phyloP scores from a whole-genome alignment of 2,113 vertebrate species.

The Lepus europaeus region DNA sequence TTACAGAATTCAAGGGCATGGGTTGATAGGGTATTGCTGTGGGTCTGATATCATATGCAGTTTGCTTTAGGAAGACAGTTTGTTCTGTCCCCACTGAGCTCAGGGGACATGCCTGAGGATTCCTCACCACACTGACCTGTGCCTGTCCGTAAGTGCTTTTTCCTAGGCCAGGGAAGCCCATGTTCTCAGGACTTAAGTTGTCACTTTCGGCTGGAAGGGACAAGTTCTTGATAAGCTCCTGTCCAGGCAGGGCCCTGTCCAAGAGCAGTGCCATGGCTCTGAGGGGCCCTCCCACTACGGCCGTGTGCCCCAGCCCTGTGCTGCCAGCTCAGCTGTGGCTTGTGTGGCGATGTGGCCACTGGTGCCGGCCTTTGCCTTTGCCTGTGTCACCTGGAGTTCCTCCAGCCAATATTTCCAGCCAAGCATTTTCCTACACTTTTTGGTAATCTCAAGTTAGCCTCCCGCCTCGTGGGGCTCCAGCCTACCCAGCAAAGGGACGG shows the following conservation, averaged over 20 bases:
- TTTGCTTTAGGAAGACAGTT: not conserved
- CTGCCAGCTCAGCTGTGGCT: no score
- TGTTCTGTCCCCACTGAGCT: not conserved
- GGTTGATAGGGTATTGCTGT: rapidly evolving
- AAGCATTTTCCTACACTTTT: not conserved
- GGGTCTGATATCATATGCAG: no score
- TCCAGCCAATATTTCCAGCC: not conserved
- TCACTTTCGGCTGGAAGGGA: not conserved
- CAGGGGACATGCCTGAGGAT: not conserved
- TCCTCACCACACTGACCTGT: not conserved
- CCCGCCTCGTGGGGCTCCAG: not conserved
- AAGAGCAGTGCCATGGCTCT: not conserved
- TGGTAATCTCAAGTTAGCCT: not conserved
- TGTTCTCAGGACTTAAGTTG: no score
- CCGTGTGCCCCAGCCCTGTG: rapidly evolving
- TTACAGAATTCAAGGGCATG: not conserved
- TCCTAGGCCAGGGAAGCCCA: not conserved
- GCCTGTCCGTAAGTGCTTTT: not conserved
- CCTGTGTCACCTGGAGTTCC: not conserved
- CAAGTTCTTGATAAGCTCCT: not conserved
- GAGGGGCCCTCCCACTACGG: not conserved
- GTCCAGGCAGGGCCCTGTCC: no score
- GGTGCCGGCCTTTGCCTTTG: rapidly evolving
- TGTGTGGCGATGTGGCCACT: rapidly evolving
- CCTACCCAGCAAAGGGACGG: not conserved